These are phyloP conservation scores for Drosophila ustulata DNA, from an alignment of 2,888 invertebrate genomes.

Conservation along the genomic window DNA sequence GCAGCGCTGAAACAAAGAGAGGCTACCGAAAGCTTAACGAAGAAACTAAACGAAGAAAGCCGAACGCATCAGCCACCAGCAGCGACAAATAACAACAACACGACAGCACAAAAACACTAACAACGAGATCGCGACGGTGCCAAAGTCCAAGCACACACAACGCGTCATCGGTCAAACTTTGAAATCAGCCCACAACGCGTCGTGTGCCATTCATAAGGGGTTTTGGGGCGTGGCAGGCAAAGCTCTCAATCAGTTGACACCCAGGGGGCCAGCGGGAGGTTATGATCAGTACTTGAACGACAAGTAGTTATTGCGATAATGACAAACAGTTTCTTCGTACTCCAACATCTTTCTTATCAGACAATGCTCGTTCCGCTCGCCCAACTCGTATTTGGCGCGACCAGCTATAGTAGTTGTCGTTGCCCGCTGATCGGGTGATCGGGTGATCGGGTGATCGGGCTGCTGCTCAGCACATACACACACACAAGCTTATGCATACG, in stretches of 20 bases:
- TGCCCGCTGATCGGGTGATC: constrained; percentile 54
- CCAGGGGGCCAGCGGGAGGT: constrained; percentile 4
- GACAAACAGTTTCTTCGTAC: constrained; percentile 14
- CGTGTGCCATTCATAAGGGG: constrained; percentile 47
- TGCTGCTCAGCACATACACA: constrained; percentile 8
- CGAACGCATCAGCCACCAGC: constrained; percentile 41
- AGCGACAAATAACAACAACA: constrained; percentile 15
- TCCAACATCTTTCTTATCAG: constrained; percentile 47
- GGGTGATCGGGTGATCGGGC: constrained; percentile 63
- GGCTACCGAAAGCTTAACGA: constrained; percentile 28
- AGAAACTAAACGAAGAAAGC: constrained; percentile 12
- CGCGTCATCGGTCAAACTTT: constrained; percentile 61
- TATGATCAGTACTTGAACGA: background rate
- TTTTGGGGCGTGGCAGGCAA: constrained; percentile 38
- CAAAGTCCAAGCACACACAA: constrained; percentile 60
- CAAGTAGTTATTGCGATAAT: constrained; percentile 17
- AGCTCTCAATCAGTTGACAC: constrained; percentile 36
- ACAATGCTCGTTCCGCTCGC: background rate
- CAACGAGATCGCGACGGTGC: constrained; percentile 7
- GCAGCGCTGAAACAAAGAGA: constrained; percentile 18
- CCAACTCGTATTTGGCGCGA: constrained; percentile 22
- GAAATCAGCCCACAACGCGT: constrained; percentile 37
- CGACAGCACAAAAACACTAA: background rate
- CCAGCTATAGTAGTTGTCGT: constrained; percentile 40
- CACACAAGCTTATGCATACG: constrained; percentile 15